A percentile compares a stretch with the other conserved stretches of the same genome.
These are phyloP conservation scores for Pampusana beccarii DNA, from an alignment of 2,113 vertebrate species.

Conservation along the genomic window DNA sequence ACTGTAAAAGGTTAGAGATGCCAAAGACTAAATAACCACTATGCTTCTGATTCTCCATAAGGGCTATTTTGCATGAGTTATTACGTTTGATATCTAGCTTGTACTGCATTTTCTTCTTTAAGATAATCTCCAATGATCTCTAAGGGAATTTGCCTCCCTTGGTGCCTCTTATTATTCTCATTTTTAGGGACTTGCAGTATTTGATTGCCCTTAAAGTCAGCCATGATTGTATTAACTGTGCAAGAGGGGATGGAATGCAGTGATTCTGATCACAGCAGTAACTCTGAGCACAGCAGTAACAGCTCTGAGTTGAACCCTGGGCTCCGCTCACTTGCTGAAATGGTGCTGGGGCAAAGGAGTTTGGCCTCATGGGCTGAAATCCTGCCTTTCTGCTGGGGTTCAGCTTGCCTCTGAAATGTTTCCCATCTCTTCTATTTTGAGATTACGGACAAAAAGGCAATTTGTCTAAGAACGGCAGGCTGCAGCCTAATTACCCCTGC, in stretches of 20 bases:
- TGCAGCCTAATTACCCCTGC: neutral
- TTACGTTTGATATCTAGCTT: neutral
- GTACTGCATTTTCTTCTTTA: conserved; percentile 2
- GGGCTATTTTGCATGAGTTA: conserved; percentile 21
- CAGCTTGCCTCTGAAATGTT: neutral
- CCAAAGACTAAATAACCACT: conserved; percentile 26
- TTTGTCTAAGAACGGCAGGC: neutral
- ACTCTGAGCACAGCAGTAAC: neutral
- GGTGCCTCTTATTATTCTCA: conserved; percentile 12
- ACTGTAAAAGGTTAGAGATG: conserved; percentile 24
- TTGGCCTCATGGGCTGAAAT: neutral
- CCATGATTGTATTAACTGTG: neutral
- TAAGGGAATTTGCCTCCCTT: conserved; percentile 30
- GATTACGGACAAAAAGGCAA: neutral
- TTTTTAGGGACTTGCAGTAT: conserved; percentile 9
- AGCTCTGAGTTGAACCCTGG: neutral
- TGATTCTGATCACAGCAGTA: neutral
- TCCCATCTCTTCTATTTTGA: neutral
- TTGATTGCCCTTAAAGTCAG: conserved; percentile 29
- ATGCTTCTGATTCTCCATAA: neutral
- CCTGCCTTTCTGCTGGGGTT: neutral
- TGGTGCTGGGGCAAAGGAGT: neutral
- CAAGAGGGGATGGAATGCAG: neutral
- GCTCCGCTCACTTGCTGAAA: neutral
- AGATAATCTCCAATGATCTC: conserved; percentile 29